Evolutionary conservation across 2,797 vertebrate genomes (phyloP).

Genomic region (Sebastes steindachneri): DNA sequence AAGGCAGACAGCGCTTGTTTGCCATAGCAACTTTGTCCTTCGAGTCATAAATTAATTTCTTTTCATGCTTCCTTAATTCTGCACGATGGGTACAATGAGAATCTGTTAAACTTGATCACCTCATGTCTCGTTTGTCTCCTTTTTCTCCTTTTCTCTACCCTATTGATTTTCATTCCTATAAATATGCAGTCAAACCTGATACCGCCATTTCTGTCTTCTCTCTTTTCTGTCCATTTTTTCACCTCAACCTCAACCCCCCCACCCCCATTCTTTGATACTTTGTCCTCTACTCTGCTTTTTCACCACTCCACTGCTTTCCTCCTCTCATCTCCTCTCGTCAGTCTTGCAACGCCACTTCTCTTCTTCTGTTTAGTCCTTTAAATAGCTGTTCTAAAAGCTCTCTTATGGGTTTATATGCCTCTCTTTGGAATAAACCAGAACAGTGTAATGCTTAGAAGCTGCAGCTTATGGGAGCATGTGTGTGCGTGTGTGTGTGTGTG

Average conservation of each 20-base stretch:
- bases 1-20: background rate
- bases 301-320: background rate
- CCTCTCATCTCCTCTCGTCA: background rate
- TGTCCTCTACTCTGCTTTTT: background rate
- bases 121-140: background rate
- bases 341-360: background rate
- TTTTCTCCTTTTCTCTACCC: background rate
- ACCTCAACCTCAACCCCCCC: too few relatives aligned
- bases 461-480: background rate
- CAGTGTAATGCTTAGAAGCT: background rate
- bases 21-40: background rate
- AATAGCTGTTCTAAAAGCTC: background rate
- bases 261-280: background rate
- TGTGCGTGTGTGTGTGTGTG: background rate
- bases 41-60: background rate
- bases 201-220: background rate
- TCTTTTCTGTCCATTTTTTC: background rate
- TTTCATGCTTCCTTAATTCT: background rate
- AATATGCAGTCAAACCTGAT: constrained; percentile 13
- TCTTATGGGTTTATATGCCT: background rate
- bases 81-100: background rate
- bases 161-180: constrained; percentile 18
- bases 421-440: constrained; percentile 2
- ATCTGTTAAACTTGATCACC: constrained; percentile 3
- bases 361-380: background rate